Conservation (phyloP, 35 echinoderm and acorn worm genomes). For the Strongylocentrotus purpuratus region DNA sequence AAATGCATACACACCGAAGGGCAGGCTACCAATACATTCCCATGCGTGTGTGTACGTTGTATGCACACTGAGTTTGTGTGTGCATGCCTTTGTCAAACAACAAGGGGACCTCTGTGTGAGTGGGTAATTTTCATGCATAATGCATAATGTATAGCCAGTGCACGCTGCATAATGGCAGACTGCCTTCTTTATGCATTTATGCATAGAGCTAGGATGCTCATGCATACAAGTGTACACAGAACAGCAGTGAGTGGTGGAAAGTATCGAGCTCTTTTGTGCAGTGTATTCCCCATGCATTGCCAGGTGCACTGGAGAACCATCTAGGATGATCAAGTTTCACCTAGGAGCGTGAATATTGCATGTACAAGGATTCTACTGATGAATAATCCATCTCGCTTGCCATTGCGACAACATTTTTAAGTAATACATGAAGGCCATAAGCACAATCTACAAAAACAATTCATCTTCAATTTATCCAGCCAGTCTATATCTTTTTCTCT, state of each 20-base stretch:
- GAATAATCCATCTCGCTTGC: too few species aligned
- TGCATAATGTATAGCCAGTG: slow-evolving; percentile 28
- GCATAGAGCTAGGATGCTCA: neutral
- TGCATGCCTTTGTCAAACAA: slow-evolving; percentile 6
- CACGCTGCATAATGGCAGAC: neutral
- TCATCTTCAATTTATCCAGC: too few species aligned
- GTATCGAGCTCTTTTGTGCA: slow-evolving; percentile 4
- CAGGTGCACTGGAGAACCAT: neutral
- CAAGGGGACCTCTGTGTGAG: neutral
- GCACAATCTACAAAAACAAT: too few species aligned
- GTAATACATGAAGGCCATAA: too few species aligned
- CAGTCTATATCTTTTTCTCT: too few species aligned
- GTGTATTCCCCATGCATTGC: neutral
- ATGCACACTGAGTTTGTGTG: neutral
- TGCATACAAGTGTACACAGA: slow-evolving; percentile 7
- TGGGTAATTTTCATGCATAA: slow-evolving; percentile 46
- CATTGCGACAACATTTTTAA: too few species aligned
- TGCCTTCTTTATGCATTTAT: slow-evolving; percentile 38
- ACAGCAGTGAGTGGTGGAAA: slow-evolving; percentile 25
- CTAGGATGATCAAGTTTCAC: neutral
- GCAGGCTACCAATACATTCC: neutral
- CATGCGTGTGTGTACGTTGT: neutral
- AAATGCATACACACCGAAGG: slow-evolving; percentile 36
- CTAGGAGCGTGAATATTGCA: neutral
- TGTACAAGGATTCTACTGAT: too few species aligned